Percentiles rank a stretch among this genome's conserved stretches.
Conservation (phyloP, 2,113 vertebrate species). For the Scomber japonicus region DNA sequence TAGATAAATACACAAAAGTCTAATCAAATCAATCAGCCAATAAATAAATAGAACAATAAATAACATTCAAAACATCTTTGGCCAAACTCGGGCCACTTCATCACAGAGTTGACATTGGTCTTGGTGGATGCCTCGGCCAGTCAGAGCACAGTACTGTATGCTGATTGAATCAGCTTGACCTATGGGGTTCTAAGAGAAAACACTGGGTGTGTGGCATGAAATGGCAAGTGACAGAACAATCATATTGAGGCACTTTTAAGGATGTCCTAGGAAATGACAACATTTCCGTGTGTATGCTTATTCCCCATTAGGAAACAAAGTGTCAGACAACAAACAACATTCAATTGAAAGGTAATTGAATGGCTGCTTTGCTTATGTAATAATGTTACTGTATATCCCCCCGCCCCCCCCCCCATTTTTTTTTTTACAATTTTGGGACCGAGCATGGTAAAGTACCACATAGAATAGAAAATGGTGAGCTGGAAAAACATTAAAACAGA, state of each 20-base stretch:
- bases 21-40: constrained; percentile 71
- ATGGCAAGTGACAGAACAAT: constrained; percentile 75
- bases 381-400: constrained; percentile 34
- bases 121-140: constrained; percentile 32
- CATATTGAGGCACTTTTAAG: constrained; percentile 87
- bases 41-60: constrained; percentile 88
- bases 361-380: constrained; percentile 57
- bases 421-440: constrained; percentile 72
- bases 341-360: constrained; percentile 65
- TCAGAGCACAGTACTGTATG: constrained; percentile 33
- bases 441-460: constrained; percentile 49
- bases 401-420: not conserved
- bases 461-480: constrained; percentile 52
- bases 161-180: constrained; percentile 31
- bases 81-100: constrained; percentile 76
- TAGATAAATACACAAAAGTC: constrained; percentile 86
- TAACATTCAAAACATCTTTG: constrained; percentile 86
- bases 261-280: constrained; percentile 80
- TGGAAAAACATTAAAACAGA: constrained; percentile 44
- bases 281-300: constrained; percentile 69
- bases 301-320: constrained; percentile 63
- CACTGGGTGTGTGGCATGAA: constrained; percentile 64
- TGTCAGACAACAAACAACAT: constrained; percentile 67
- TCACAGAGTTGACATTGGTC: constrained; percentile 50
- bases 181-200: constrained; percentile 45